Base-by-base conservation (phyloP, 2,797 vertebrate species). In the Lemur catta region DNA sequence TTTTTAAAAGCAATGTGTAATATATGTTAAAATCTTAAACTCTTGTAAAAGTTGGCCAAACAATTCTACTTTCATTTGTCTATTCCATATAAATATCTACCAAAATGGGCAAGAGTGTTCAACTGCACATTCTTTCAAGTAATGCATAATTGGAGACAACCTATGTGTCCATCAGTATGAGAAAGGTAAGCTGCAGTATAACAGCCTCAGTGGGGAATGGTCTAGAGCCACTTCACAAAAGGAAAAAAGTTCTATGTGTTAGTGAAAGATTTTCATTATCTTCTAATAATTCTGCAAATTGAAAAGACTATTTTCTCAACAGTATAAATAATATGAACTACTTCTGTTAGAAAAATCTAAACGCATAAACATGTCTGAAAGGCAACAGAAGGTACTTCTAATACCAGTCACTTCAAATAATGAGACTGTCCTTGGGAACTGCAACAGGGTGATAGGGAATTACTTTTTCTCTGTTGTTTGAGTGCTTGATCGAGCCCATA, bases 251-350 rank as follows among this genome's bases (percentile, higher is more conserved):
- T 80, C 41, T 15, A 4, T 43, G 9, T 86, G n/a, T 46, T 38
- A 13, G 26, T 35, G 46, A 63, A 84, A 76, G 22, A 57, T 30
- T 80, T 90, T 82, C 52, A n/a, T 75, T 80, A 76, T 61, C 30
- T 20, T 89, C 33, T 67, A 46, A 59, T 33, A 67, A 80, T 87
- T 87, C 46, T 80, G 28, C 89, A 96, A 80, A 61, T n/a, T 92
- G 17, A 92, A 80, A 94, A 86, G n/a, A 78, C 17, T 22, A 26
- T 82, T 85, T 89, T 80, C 7, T 94, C 48, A 93, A 41, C 6
- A 20, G 2, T 55, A 38, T 76, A 12, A 89, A 61, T 67, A 55
- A 80, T 48, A 43, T 26, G 52, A 88, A 91, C 61, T 78, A 50
- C 80, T 95, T 61, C 17, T 88, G 13, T 78, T 48, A 65, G 26